phyloP scores from a whole-genome alignment of 2,888 invertebrate genomes.

The Stegophylla sp. region DNA sequence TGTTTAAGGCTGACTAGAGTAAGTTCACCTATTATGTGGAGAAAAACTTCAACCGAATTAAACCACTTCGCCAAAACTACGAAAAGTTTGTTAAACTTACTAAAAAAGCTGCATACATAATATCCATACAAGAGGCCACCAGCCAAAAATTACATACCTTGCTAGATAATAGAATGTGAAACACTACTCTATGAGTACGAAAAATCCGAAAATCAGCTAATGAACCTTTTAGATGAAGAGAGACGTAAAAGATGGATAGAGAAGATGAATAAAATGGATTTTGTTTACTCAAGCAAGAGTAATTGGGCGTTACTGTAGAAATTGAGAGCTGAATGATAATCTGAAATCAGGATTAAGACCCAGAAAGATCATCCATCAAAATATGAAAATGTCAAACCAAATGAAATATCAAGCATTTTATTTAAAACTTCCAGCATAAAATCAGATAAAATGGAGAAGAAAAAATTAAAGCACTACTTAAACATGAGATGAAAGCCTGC shows the following conservation, averaged over 20 bases:
- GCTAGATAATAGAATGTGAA: neutral
- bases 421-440: neutral
- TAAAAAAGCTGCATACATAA: neutral
- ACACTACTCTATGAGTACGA: neutral
- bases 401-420: neutral
- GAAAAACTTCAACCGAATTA: neutral
- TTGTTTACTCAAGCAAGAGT: neutral
- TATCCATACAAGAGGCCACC: neutral
- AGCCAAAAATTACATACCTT: constrained; percentile 1
- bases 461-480: neutral
- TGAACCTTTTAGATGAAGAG: neutral
- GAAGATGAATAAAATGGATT: neutral
- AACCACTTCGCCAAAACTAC: neutral
- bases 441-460: neutral
- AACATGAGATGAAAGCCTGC: neutral
- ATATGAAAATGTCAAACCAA: neutral
- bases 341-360: no score
- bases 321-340: neutral
- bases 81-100: neutral
- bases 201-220: neutral
- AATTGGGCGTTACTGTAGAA: neutral
- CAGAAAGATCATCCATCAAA: neutral
- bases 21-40: neutral
- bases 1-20: neutral
- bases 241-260: constrained; percentile 1